A percentile compares a stretch with the other conserved stretches of the same genome.
Conservation (phyloP, 1,140 invertebrate genomes). For the Euwallacea fornicatus region DNA sequence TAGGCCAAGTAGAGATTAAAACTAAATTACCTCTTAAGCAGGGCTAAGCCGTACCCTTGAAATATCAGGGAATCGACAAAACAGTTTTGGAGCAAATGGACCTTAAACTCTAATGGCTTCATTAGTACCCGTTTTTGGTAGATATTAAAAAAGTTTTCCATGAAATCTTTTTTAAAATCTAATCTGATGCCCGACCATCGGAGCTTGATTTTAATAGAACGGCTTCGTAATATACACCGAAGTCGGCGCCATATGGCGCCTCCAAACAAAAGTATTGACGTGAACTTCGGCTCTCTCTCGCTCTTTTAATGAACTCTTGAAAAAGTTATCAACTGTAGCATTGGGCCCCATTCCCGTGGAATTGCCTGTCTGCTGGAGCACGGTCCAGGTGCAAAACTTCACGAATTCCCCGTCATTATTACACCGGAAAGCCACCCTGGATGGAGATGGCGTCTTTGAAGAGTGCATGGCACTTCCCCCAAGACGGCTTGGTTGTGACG, state of each 20-base stretch:
- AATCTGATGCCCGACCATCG: neutral
- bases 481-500: neutral
- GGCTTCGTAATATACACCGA: constrained; percentile 31
- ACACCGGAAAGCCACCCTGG: constrained; percentile 10
- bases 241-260: constrained; percentile 32
- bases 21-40: too few relatives aligned
- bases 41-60: too few relatives aligned
- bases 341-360: constrained; percentile 34
- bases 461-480: constrained; percentile 8
- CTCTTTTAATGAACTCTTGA: constrained; percentile 45
- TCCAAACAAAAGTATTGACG: constrained; percentile 33
- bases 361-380: constrained; percentile 28
- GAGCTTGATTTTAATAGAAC: constrained; percentile 25
- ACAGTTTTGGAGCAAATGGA: too few relatives aligned
- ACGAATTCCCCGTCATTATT: constrained; percentile 25
- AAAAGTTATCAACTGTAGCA: constrained; percentile 43
- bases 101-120: too few relatives aligned
- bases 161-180: constrained; percentile 3
- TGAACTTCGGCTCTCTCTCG: constrained; percentile 16
- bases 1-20: too few relatives aligned
- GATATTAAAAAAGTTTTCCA: neutral
- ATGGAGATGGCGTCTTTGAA: constrained; percentile 18
- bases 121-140: too few relatives aligned
- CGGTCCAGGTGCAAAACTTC: constrained; percentile 41
- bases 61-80: too few relatives aligned